A percentile compares a stretch with the other conserved stretches of the same genome.
Conservation (phyloP, 2,797 vertebrate species). For the Gadopsis marmoratus region DNA sequence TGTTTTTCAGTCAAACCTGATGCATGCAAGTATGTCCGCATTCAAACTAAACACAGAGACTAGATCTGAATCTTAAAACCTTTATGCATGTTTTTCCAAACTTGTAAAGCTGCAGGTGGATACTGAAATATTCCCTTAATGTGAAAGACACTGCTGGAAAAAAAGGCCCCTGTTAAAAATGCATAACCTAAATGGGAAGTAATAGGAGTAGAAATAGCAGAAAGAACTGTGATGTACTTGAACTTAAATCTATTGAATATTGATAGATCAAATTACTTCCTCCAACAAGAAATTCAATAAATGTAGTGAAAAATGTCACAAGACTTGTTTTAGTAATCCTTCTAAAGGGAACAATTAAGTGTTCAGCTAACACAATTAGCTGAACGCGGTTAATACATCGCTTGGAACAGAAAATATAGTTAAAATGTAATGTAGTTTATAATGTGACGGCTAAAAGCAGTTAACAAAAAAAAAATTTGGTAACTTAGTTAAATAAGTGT, state of each 20-base stretch:
- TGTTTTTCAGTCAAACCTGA: neutral
- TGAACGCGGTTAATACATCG: slow-evolving; percentile 33
- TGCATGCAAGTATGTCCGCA: neutral
- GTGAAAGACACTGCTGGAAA: neutral
- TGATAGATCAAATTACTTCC: neutral
- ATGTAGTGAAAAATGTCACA: neutral
- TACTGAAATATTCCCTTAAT: neutral
- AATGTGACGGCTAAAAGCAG: slow-evolving; percentile 4
- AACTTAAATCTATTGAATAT: neutral
- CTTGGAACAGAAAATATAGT: slow-evolving; percentile 24
- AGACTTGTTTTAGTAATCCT: slow-evolving; percentile 14
- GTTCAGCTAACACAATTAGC: slow-evolving; percentile 14
- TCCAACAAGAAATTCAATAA: neutral
- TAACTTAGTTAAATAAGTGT: slow-evolving; percentile 1
- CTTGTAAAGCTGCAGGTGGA: neutral
- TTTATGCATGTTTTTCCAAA: neutral
- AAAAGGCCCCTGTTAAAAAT: neutral
- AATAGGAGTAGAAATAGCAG: neutral
- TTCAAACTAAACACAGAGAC: neutral
- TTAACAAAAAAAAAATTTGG: neutral
- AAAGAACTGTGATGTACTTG: no score
- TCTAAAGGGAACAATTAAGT: neutral
- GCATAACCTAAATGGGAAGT: no score
- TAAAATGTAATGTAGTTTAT: slow-evolving; percentile 41
- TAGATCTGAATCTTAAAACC: neutral